Base-by-base conservation (phyloP, 2,888 invertebrate species). In the Hirtodrosophila duncani region DNA sequence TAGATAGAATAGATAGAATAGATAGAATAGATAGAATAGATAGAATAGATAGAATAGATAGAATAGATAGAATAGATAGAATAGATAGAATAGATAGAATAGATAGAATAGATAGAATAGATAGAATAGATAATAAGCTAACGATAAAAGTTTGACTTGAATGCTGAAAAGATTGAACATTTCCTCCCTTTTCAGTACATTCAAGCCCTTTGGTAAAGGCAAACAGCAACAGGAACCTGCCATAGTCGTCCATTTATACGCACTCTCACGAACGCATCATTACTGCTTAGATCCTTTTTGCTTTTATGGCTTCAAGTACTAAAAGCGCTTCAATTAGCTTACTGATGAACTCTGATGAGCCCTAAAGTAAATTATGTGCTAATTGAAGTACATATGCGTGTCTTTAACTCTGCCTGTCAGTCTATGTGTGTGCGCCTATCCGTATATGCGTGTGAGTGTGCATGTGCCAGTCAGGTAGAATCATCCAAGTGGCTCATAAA, bases 311-410 rank as follows among this genome's bases (percentile, higher is more conserved):
- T 55, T 50, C 62, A 65, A 56, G 48, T 48, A 56, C 67, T 72
- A 62, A 72, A 72, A 72, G 78, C 64, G 57, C 67, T 59, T 72
- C 67, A 72, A 72, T 77, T 72, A 72, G 67, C 69, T 64, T 56
- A 46, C 53, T 77, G 69, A 72, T 72, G 78, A 72, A 77, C 69
- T 77, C 64, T 64, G 66, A 71, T 71, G 77, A 71, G 72, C 33
- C 58, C 51, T 20, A 53, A 63, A 66, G 77, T 77, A 69, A 67
- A 77, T 77, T 61, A 72, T 77, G 62, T 72, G 71, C 69, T 77
- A 72, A 72, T 72, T 72, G 69, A 77, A 67, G 64, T 72, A 53
- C 66, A 63, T 51, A 31, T 45, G 21, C 48, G 53, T 48, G 36
- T 39, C 41, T 27, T 8, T 39, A 27, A 18, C 48, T 24, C 13